These are phyloP conservation scores for Meandrina meandrites DNA, from an alignment of 92 coral and sea anemone species.

Conservation along the genomic window DNA sequence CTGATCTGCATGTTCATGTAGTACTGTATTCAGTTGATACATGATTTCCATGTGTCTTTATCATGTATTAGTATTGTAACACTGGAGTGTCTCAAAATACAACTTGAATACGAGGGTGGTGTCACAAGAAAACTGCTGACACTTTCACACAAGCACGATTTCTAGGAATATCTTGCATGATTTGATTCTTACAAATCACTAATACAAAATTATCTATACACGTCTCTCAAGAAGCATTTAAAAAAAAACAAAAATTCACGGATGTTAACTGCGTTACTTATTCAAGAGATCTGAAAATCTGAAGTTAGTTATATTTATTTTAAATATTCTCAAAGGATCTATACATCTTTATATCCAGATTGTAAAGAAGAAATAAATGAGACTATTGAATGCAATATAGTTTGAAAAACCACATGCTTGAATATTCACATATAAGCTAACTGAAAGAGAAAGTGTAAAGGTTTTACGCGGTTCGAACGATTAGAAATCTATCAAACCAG, in stretches of 20 bases:
- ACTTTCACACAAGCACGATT: not conserved
- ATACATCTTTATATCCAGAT: not conserved
- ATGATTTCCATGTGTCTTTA: not conserved
- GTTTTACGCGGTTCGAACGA: not conserved
- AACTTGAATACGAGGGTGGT: not conserved
- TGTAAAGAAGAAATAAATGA: not conserved
- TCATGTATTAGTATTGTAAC: not conserved
- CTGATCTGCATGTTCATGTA: not conserved
- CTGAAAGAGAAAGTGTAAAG: not conserved
- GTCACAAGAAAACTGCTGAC: constrained; percentile 2
- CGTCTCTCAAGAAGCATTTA: not conserved
- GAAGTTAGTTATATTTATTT: not conserved
- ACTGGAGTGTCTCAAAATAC: not conserved
- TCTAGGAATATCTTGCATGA: not conserved
- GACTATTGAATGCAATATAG: not conserved
- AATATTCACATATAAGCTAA: not conserved
- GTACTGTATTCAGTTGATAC: not conserved
- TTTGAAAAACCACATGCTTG: not conserved
- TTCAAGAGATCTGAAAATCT: not conserved
- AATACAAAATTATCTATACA: not conserved
- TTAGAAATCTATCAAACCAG: not conserved
- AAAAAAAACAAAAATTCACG: not conserved
- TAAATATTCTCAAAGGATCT: not conserved
- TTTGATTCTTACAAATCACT: not conserved
- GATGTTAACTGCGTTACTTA: not conserved